Base-by-base conservation (phyloP, 2,797 vertebrate genomes). In the Nyctalus aviator region DNA sequence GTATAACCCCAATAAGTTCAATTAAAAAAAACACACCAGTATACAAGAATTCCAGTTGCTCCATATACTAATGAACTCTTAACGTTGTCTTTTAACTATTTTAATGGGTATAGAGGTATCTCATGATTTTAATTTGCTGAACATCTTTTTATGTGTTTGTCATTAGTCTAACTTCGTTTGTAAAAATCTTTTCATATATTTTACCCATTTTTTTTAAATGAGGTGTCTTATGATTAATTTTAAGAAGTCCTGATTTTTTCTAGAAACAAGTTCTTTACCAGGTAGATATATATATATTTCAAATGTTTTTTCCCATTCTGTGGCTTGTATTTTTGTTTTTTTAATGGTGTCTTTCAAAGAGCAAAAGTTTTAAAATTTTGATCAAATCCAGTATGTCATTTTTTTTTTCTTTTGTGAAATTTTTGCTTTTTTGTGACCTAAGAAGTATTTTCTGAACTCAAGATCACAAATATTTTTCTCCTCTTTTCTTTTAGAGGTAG, bases 401-500 rank as follows among this genome's bases (percentile, higher is more conserved):
- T 66, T 94, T 66, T 94, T 94, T 84, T 73, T 25, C 35, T 84
- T 50, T 75, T 78, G 68, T 82, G 55, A 90, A 90, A 37, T 87
- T 27, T 88, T 90, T 62, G 78, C 50, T 85, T 72, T 77, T 84
- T 37, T 55, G n/a, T 84, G 55, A 48, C 53, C 37, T 76, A 71
- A 57, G 13, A 89, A 75, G 44, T 83, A 12, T 86, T 84, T 86
- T 89, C 48, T 23, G 27, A 91, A 46, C 30, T 84, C 66, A 48
- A 48, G 10, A 17, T 93, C 44, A 94, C 48, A 90, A 75, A 88
- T 5, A 32, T 37, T 44, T 88, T 76, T 72, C 83, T 64, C 68
- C 53, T 88, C 17, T 71, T 93, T 84, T 77, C 78, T 55, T 76
- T 53, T 55, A 41, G 55, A 86, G 20, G 23, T 32, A 85, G 55